Evolutionary conservation across 2,797 vertebrate species (phyloP).

Genomic region (Sebastes nivosus): DNA sequence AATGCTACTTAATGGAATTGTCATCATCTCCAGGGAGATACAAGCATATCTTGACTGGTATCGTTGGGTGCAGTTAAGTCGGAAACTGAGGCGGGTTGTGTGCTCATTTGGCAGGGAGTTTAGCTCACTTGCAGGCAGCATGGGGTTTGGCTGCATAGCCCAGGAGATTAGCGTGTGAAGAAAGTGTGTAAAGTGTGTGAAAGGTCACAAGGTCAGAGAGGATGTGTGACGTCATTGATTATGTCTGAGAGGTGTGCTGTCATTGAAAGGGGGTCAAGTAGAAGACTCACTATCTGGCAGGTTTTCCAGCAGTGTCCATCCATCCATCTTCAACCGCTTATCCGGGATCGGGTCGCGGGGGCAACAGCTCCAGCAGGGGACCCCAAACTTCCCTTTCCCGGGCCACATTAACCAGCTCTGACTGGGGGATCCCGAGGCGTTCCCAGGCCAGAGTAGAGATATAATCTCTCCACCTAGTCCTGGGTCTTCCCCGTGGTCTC

Average conservation of each 20-base stretch:
- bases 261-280: neutral
- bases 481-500: too few species aligned
- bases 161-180: constrained; percentile 57
- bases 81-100: neutral
- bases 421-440: too few species aligned
- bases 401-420: too few species aligned
- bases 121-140: constrained; percentile 35
- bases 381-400: too few species aligned
- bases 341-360: too few species aligned
- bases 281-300: neutral
- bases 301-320: neutral
- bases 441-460: too few species aligned
- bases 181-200: constrained; percentile 59
- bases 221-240: constrained; percentile 43
- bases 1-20: neutral
- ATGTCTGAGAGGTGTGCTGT: constrained; percentile 9
- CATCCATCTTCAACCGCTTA: too few species aligned
- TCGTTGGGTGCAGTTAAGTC: neutral
- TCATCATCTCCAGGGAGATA: neutral
- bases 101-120: constrained; percentile 16
- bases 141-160: constrained; percentile 43
- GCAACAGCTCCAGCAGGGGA: too few species aligned
- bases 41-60: neutral
- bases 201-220: constrained; percentile 56
- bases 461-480: too few species aligned